Evolutionary conservation across 2,888 invertebrate genomes (phyloP), one percentile per base, ranked within the genome.

Genomic region (Hemithea aestivaria): DNA sequence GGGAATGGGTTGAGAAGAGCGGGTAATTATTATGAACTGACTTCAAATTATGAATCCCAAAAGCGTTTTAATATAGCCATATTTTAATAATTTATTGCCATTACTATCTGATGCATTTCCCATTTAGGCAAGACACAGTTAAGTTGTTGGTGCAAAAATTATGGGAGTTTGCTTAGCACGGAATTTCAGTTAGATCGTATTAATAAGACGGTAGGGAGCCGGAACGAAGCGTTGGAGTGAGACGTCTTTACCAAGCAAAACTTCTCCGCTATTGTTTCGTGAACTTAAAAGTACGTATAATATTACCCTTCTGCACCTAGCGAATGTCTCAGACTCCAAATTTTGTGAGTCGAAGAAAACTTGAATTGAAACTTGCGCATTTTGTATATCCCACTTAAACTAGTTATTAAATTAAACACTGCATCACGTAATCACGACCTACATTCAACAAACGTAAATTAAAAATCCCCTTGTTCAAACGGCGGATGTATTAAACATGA

Each of bases 221-320:
- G 44, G 38, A 48, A 47, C 48, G 49, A 40, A 27, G 45, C 49
- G 42, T 46, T 43, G 42, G 35, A 39, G 46, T 47, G 47, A 30
- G 28, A 45, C 45, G 35, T 48, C 50, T 43, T 48, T 50, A 51
- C 47, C 52, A 48, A 54, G 58, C 50, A 62, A 70, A 79, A 77
- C 68, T 76, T 73, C 53, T 48, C 45, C 56, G 57, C 66, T 67
- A 70, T 75, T 78, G 78, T 79, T 75, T 68, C 60, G 57, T 51
- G 45, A 72, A 65, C 65, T 66, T 57, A 53, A 58, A 56, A 54
- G 56, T 58, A 44, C 32, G 52, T 51, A 52, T 51, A 39, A 64
- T 60, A 53, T 54, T 58, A 63, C 62, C 57, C 53, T 60, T 58
- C 66, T 73, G 67, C 69, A 74, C 70, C 72, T 70, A 53, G 66